Evolutionary conservation across 2,888 invertebrate species (phyloP), one percentile per base, ranked within the genome.

Genomic region (Ichneumoninae sp.): DNA sequence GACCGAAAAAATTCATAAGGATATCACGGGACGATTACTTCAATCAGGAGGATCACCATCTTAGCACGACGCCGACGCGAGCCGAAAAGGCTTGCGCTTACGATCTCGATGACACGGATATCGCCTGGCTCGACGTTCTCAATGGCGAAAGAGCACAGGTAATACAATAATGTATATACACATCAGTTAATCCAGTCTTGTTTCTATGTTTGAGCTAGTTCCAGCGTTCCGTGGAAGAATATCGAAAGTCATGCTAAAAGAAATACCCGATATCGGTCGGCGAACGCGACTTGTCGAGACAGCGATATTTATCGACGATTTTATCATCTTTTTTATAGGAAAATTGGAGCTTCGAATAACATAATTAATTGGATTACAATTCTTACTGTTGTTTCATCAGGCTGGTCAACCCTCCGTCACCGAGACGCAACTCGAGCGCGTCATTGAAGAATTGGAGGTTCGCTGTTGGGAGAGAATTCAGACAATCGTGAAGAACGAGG

Each of bases 41-140:
- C 94, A 96, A 96, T 90, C 93, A 96, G 83, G 98, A 98, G 82
- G 96, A 96, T 89, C 98, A 99, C 94, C 96, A 96, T 92, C 94
- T 98, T 89, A 98, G 98, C 86, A 96, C 96, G 89, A 97, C 98
- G 87, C 97, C 98, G 83, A 96, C 97, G 80, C 95, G 97, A 92
- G 97, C 98, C 19, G 98, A 99, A 94, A 97, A 98, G 89, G 97
- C 98, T 33, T 99, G 99, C 94, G 97, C 97, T 87, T 99, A 99
- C 93, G 99, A 99, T 94, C 95, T 99, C 91, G 99, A 99, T 94
- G 98, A 98, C 90, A 96, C 97, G 87, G 99, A 99, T 94, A 96
- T 97, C 84, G 96, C 97, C 65, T 99, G 99, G 99, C 95, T 99
- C 85, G 96, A 96, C 89, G 95, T 97, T 86, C 94, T 97, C 78